Evolutionary conservation across 2,888 invertebrate genomes (phyloP).

Genomic region (Pecten maximus): DNA sequence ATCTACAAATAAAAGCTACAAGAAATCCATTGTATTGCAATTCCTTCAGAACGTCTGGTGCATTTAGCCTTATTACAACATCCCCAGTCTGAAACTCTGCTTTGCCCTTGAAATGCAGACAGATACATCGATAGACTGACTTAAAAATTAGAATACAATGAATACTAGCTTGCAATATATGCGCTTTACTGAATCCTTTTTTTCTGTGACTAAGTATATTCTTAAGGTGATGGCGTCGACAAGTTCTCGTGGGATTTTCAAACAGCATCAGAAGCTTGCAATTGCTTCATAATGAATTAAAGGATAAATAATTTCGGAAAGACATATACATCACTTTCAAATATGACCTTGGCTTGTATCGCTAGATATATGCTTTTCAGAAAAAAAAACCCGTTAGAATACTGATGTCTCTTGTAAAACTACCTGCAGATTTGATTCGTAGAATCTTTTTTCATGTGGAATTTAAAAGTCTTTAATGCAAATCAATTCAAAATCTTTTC

Average conservation of each 20-base stretch:
- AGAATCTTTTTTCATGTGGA: background rate
- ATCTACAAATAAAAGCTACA: background rate
- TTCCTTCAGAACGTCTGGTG: background rate
- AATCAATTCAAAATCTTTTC: background rate
- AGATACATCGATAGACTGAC: background rate
- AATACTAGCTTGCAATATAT: background rate
- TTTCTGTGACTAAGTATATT: background rate
- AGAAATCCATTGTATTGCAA: background rate
- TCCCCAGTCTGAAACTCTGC: background rate
- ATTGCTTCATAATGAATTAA: background rate
- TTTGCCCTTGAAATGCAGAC: slow-evolving; percentile 9
- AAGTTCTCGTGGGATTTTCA: background rate
- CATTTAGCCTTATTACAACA: background rate
- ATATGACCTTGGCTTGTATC: background rate
- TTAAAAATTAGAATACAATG: background rate
- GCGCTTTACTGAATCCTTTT: background rate
- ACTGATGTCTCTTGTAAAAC: background rate
- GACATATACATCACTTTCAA: background rate
- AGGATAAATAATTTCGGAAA: background rate
- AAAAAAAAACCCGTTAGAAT: background rate
- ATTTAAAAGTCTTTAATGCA: background rate
- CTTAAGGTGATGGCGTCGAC: background rate
- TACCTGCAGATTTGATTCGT: background rate
- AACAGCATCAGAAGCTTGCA: background rate
- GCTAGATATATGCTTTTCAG: background rate